These are phyloP conservation scores for Sthenelais limicola DNA, from an alignment of 2,888 invertebrate species.

Conservation along the genomic window DNA sequence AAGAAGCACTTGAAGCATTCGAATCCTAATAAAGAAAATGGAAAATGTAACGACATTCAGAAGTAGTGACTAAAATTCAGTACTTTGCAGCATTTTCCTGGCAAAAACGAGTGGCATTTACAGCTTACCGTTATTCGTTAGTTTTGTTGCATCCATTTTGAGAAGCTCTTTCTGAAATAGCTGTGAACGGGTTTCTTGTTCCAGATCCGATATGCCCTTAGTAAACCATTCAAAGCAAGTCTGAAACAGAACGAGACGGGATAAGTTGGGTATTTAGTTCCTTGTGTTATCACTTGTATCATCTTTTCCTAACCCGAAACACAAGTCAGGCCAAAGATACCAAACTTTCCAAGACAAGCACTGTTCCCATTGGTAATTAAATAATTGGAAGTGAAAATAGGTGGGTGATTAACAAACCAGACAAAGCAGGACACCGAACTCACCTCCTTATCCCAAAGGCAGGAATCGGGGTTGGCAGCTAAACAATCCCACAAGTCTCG, in stretches of 20 bases:
- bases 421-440: background rate
- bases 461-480: slow-evolving; percentile 70
- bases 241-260: too few relatives aligned
- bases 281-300: too few relatives aligned
- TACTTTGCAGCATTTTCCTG: background rate
- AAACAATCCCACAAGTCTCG: slow-evolving; percentile 74
- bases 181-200: slow-evolving; percentile 72
- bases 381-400: background rate
- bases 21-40: slow-evolving; percentile 67
- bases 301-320: too few relatives aligned
- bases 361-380: too few relatives aligned
- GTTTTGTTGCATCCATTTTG: slow-evolving; percentile 70
- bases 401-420: background rate
- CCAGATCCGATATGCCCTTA: slow-evolving; percentile 72
- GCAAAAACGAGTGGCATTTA: background rate
- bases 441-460: slow-evolving; percentile 73
- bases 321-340: too few relatives aligned
- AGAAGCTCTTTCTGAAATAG: slow-evolving; percentile 74
- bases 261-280: too few relatives aligned
- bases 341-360: too few relatives aligned
- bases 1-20: slow-evolving; percentile 74
- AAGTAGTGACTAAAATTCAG: background rate
- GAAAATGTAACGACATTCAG: background rate
- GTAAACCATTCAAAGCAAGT: slow-evolving; percentile 74
- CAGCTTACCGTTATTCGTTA: slow-evolving; percentile 69